phyloP scores from a whole-genome alignment of 2,888 invertebrate species.

The Reticulitermes lucifugus region DNA sequence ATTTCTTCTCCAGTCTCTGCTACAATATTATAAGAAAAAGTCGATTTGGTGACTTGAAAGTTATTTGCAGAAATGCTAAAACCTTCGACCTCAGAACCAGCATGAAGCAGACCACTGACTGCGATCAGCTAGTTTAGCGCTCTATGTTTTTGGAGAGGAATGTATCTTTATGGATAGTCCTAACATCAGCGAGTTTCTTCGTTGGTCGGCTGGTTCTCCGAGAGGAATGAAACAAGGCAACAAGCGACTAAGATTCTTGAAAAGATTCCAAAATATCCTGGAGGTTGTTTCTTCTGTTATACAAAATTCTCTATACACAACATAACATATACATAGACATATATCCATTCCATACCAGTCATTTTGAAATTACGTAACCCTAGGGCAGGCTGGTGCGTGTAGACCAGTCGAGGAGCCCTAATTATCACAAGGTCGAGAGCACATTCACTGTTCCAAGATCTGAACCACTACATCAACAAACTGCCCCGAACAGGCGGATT shows the following conservation, averaged over 20 bases:
- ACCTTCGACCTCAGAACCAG: too few species aligned
- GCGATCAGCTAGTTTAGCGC: too few species aligned
- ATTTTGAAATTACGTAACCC: constrained; percentile 11
- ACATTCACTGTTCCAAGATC: background rate
- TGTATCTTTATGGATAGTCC: background rate
- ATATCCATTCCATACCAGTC: background rate
- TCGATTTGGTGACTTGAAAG: too few species aligned
- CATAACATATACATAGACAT: constrained; percentile 8
- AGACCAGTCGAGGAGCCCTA: background rate
- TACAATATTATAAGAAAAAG: too few species aligned
- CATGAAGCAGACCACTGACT: too few species aligned
- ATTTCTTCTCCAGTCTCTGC: too few species aligned
- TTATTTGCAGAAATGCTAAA: too few species aligned
- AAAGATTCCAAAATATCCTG: constrained; percentile 3
- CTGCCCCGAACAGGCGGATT: background rate
- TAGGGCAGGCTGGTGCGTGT: background rate
- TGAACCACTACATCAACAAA: background rate
- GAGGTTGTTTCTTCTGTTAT: background rate
- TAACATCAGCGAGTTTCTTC: background rate
- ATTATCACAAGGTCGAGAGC: constrained; percentile 12
- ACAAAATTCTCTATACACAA: background rate
- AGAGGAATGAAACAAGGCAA: background rate
- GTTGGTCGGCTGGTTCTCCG: background rate
- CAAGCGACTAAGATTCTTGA: background rate
- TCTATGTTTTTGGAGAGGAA: background rate